Conservation (phyloP, 2,113 vertebrate genomes). For the Hiodon alosoides region DNA sequence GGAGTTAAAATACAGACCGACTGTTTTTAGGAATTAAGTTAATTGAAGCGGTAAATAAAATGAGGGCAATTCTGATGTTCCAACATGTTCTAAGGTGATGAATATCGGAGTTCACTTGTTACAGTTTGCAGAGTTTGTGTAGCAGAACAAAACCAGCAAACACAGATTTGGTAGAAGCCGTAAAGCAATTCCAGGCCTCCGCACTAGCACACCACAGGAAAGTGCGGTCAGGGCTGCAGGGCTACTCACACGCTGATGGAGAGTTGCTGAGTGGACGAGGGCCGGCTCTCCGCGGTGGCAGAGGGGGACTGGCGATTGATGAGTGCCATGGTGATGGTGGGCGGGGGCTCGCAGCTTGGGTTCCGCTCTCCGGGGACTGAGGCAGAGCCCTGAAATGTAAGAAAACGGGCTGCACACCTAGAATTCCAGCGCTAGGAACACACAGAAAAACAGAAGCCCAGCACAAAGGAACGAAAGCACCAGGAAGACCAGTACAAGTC, state of each 20-base stretch:
- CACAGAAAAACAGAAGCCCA: not conserved
- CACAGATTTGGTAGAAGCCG: too few relatives aligned
- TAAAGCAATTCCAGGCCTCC: too few relatives aligned
- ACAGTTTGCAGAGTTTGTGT: not conserved
- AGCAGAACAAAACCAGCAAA: too few relatives aligned
- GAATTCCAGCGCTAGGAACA: too few relatives aligned
- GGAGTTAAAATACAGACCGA: not conserved
- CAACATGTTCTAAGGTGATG: not conserved
- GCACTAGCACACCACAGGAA: not conserved
- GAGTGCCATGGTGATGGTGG: constrained; percentile 63
- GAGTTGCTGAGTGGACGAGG: constrained; percentile 64
- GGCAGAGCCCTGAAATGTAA: not conserved
- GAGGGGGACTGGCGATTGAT: constrained; percentile 56
- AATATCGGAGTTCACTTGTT: too few relatives aligned
- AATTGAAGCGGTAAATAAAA: too few relatives aligned
- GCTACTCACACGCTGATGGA: constrained; percentile 72
- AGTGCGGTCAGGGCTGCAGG: not conserved
- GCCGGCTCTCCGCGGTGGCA: constrained; percentile 51
- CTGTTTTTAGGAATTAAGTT: not conserved
- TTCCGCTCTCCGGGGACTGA: constrained; percentile 52
- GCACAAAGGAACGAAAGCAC: not conserved
- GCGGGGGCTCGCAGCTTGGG: constrained; percentile 53
- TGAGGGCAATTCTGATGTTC: too few relatives aligned
- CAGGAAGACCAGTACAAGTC: too few relatives aligned
- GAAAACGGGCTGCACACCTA: not conserved